Evolutionary conservation across 2,888 invertebrate genomes (phyloP).

Genomic region (Nomada fucata): DNA sequence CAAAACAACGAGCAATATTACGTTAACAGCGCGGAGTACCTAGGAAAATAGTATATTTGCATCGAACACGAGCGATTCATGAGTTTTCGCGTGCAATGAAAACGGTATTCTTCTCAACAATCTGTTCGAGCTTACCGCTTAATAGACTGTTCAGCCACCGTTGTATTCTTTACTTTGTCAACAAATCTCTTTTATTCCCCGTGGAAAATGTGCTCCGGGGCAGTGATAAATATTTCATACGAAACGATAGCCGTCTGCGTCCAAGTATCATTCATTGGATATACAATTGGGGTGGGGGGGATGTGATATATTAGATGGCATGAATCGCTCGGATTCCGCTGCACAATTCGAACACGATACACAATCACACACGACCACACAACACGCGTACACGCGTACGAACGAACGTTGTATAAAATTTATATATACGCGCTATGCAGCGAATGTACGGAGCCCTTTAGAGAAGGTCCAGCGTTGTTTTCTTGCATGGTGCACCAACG

Average conservation of each 20-base stretch:
- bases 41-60: constrained; percentile 31
- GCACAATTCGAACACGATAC: constrained; percentile 34
- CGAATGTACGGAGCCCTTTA: constrained; percentile 25
- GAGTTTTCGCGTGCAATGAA: neutral
- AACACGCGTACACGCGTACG: constrained; percentile 19
- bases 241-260: neutral
- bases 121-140: too few species aligned
- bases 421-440: constrained; percentile 28
- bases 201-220: too few species aligned
- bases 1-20: constrained; percentile 78
- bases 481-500: constrained; percentile 51
- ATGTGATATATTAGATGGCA: too few species aligned
- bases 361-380: constrained; percentile 1
- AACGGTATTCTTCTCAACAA: neutral
- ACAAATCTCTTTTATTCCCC: too few species aligned
- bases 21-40: constrained; percentile 64
- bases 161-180: neutral
- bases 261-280: neutral
- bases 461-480: constrained; percentile 37
- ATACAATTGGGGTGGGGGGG: too few species aligned
- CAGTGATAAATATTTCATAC: neutral
- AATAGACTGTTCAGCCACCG: neutral
- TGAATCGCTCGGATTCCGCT: constrained; percentile 1
- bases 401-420: constrained; percentile 29
- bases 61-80: neutral